phyloP scores from a whole-genome alignment of 1,140 invertebrate genomes.

The Diprion similis region DNA sequence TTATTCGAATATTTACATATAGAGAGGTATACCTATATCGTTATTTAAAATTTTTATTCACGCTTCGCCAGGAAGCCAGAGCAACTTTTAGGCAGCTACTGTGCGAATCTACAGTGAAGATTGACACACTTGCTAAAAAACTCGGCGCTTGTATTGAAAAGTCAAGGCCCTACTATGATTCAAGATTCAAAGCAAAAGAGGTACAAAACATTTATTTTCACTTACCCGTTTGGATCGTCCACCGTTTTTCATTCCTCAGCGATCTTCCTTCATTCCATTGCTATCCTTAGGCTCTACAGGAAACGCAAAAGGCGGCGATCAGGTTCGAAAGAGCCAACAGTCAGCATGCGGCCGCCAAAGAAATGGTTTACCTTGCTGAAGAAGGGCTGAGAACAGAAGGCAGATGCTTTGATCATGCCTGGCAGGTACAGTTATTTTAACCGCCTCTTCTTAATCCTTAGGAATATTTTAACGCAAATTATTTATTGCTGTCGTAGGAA shows the following conservation, averaged over 20 bases:
- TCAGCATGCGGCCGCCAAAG: slow-evolving; percentile 92
- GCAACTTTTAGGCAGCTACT: slow-evolving; percentile 82
- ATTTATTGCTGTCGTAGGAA: slow-evolving; percentile 63
- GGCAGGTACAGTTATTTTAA: slow-evolving; percentile 70
- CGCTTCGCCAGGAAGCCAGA: slow-evolving; percentile 74
- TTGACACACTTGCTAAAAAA: slow-evolving; percentile 85
- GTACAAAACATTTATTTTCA: slow-evolving; percentile 55
- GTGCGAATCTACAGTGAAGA: slow-evolving; percentile 82
- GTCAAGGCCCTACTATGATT: slow-evolving; percentile 91
- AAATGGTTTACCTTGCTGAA: slow-evolving; percentile 92
- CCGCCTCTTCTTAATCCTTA: background rate
- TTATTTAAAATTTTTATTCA: background rate
- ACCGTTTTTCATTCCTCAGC: background rate
- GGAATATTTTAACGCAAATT: no score
- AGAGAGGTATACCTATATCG: background rate
- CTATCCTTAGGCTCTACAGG: slow-evolving; percentile 63
- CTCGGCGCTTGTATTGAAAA: slow-evolving; percentile 87
- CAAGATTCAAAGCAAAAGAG: slow-evolving; percentile 78
- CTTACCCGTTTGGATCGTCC: background rate
- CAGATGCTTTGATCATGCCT: slow-evolving; percentile 82
- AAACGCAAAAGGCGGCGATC: slow-evolving; percentile 84
- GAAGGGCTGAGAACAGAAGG: slow-evolving; percentile 76
- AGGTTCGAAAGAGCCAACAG: slow-evolving; percentile 92
- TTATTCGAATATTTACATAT: background rate
- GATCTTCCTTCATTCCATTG: background rate